Evolutionary conservation across 35 echinoderm and acorn worm species (phyloP), one percentile per base, ranked within the genome.

Genomic region (Ophiothrix spiculata): DNA sequence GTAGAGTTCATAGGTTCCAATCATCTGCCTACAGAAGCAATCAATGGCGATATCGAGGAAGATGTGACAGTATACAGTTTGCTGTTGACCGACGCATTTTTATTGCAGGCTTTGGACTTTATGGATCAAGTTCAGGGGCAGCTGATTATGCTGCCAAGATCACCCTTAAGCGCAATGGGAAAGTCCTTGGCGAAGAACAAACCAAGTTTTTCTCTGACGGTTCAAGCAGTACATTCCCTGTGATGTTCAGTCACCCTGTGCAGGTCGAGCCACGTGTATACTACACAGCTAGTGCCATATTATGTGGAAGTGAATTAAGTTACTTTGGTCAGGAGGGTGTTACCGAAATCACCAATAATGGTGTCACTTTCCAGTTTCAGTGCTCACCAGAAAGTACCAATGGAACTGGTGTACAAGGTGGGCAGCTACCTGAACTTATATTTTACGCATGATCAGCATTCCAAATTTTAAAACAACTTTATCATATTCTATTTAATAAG

Each of bases 311-410:
- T 77, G 96, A 99, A 77, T 82, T 99, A 38, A 99, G 96, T 82
- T 99, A 87, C 33, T 99, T 99, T 90, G 96, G 96, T 38, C 96
- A 99, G 56, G 96, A 99, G 76, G 96, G 96, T 56, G 79, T 99
- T 37, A 99, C 96, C 32, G 96, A 99, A 74, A 90, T 94, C 39
- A 91, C 89, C 25, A 91, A 91, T 45, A 81, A 89, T 74, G 77
- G 76, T 33, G 85, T 94, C 17, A 99, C 96, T 3, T 99, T 99
- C 83, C 89, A 94, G 80, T 99, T 99, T 56, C 92, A 99, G 79
- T 99, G 96, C 56, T 99, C 96, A 33, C 89, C 96, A 16, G 96
- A 99, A 40, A 99, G 96, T 77, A 99, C 96, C 33, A 99, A 99
- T 91, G 96, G 96, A 21, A 99, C 96, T 64, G 96, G 96, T 64